Base-by-base conservation (phyloP, 1,140 invertebrate species). In the Drosophila parvula region DNA sequence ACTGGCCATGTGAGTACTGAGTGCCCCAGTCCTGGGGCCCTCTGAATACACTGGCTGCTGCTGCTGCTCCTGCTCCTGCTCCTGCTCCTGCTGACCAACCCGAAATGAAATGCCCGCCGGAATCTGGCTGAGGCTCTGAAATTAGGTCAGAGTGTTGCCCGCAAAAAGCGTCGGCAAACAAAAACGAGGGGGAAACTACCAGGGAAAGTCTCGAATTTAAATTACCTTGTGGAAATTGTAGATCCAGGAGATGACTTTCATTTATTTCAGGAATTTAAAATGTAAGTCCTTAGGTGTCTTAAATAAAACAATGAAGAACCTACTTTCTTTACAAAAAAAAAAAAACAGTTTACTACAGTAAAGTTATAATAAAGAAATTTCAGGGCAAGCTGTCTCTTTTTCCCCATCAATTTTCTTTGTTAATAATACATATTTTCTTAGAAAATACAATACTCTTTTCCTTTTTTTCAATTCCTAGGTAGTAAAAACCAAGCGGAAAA, bases 101-200 rank as follows among this genome's bases (percentile, higher is more conserved):
- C 34, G 27, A 64, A 74, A 65, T 27, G 67, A 65, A 74, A 62
- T 62, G 53, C 81, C 70, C 43, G 65, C 79, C 63, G 73, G 59
- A 57, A 58, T 71, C 62, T 58, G 64, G 53, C 51, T 64, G 59
- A 53, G 73, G 53, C 60, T 32, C 59, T 16, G 51, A 55, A 86
- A 86, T 82, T 88, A 65, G 82, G 82, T 86, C 83, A 86, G 70
- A 68, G 59, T 77, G 55, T 47, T 55, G 82, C 63, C 65, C 43
- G 65, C 81, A 73, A 68, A 71, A 45, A 74, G 48, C 73, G 43
- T 4, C 11, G 28, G 36, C 62, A 51, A 16, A 63, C 41, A 71
- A 40, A 80, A 57, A 30, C 36, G 30, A 50, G 40, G 34, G 34
- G 28, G 10, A 48, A 50, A 5, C 22, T 14, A 40, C 4, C 16